Conservation (phyloP, 2,888 invertebrate species). For the Diploptera punctata region DNA sequence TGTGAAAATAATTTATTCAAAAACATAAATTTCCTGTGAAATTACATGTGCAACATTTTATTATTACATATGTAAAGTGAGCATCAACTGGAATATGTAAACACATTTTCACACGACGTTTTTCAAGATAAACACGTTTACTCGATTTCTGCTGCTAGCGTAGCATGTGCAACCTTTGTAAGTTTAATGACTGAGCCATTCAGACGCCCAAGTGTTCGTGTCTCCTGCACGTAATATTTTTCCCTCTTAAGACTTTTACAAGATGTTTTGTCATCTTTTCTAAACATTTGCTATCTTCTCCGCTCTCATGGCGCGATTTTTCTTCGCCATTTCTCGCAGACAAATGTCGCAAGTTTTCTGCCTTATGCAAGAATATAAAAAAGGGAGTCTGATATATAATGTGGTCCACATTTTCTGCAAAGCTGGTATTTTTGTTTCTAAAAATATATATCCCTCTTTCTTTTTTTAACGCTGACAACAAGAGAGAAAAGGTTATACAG, state of each 20-base stretch:
- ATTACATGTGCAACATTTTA: too few relatives aligned
- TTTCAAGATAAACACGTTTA: too few relatives aligned
- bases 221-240: too few relatives aligned
- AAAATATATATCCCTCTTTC: not conserved
- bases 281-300: not conserved
- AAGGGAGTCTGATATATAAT: not conserved
- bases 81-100: too few relatives aligned
- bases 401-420: constrained; percentile 1
- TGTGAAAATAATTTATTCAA: too few relatives aligned
- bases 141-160: too few relatives aligned
- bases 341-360: not conserved
- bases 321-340: not conserved
- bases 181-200: too few relatives aligned
- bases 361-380: not conserved
- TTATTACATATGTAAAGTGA: too few relatives aligned
- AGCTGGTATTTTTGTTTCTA: not conserved
- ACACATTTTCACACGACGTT: too few relatives aligned
- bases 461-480: not conserved
- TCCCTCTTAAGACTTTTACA: not conserved
- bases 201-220: too few relatives aligned
- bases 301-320: not conserved
- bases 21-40: too few relatives aligned
- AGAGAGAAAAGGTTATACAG: not conserved
- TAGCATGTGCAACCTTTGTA: too few relatives aligned
- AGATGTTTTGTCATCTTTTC: not conserved